Evolutionary conservation across 2,888 invertebrate genomes (phyloP), one percentile per base, ranked within the genome.

Genomic region (Parasteatoda lunata): DNA sequence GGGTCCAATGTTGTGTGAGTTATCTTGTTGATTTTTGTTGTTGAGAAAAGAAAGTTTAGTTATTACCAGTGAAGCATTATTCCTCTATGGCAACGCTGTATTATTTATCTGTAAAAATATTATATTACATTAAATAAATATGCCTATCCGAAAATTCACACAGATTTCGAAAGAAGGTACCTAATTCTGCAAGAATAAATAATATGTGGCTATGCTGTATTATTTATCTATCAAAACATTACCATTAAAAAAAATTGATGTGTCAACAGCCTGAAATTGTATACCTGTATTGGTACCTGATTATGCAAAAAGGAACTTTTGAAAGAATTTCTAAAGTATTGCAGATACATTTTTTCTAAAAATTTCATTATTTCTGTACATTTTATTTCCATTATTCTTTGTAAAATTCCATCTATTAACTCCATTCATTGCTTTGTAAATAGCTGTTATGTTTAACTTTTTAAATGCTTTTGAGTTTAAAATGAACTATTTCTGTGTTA

Each of bases 331-430:
- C 51, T 47, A 48, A 68, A 69, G 52, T 30, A 77, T 52, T 77
- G 68, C 49, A 66, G 11, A n/a, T 15, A n/a, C 49, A 64, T 11
- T 8, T 69, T 45, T 69, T 68, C 9, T 51, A 45, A 69, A 65
- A 45, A 84, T 80, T 70, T 70, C 45, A 75, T 79, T 70, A 76
- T 85, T 76, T 84, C 69, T 85, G 80, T 80, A 85, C 76, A 85
- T 79, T 85, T 85, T 85, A 69, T 71, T 85, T 85, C 80, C 85
- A 85, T 85, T 70, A 75, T 85, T 85, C 80, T 76, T 85, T 85
- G 85, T 85, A 85, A 69, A 79, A 71, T 80, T 80, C 70, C 80
- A 85, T 85, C 85, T 70, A 49, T 69, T 64, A 59, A 76, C 64
- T 54, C 76, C 11, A 79, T 75, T 70, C 30, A 80, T 75, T 71